A percentile compares a stretch with the other conserved stretches of the same genome.
Evolutionary conservation across 37 sponge, comb jelly and placozoan genomes (phyloP).

Genomic region (Halichondria panicea): DNA sequence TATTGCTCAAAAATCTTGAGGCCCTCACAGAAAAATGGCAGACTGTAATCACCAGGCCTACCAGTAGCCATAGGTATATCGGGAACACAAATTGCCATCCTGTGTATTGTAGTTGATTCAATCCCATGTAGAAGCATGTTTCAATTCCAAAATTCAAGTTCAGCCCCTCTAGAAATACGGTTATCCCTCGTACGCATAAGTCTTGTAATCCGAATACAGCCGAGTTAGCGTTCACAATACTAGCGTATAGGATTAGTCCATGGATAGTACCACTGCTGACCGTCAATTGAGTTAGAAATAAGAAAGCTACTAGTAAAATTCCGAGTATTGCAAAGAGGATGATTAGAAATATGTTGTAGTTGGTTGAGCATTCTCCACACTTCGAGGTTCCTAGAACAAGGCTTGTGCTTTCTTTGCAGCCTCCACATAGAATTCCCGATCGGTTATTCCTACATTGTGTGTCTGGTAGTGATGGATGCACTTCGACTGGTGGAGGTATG

Average conservation of each 20-base stretch:
- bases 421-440: slow-evolving; percentile 47
- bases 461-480: too few species aligned
- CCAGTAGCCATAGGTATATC: too few species aligned
- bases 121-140: slow-evolving; percentile 40
- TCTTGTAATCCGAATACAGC: background rate
- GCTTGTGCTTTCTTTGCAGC: slow-evolving; percentile 16
- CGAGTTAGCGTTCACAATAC: slow-evolving; percentile 1
- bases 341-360: slow-evolving; percentile 8
- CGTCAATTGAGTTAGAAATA: slow-evolving; percentile 11
- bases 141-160: slow-evolving; percentile 49
- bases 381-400: slow-evolving; percentile 12
- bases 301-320: slow-evolving; percentile 5
- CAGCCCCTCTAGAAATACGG: background rate
- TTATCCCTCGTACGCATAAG: background rate
- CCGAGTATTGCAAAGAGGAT: slow-evolving; percentile 24
- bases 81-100: slow-evolving; percentile 32
- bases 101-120: slow-evolving; percentile 4
- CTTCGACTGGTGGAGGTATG: too few species aligned
- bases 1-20: too few species aligned
- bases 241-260: slow-evolving; percentile 42
- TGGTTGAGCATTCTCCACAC: slow-evolving; percentile 13
- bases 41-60: too few species aligned
- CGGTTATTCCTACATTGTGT: slow-evolving; percentile 39
- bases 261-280: slow-evolving; percentile 33
- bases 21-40: too few species aligned